Base-by-base conservation (phyloP, 2,797 vertebrate species). In the Uromys caudimaculatus region DNA sequence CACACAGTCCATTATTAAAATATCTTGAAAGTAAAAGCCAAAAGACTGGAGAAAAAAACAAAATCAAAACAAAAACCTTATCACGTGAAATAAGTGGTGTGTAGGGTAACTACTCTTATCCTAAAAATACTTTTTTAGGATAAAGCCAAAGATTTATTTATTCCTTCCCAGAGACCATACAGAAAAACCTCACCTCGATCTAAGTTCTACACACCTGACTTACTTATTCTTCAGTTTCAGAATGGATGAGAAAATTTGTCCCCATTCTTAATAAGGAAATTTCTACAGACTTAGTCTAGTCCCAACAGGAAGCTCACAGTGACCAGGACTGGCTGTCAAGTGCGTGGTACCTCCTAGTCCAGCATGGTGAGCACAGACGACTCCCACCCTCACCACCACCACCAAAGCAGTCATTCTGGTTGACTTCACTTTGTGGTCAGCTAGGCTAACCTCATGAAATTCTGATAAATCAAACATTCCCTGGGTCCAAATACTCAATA, bases 381-480 rank as follows among this genome's bases (percentile, higher is more conserved):
- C 38, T 27, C 9, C 35, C 69, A 6, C 23, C 58, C 58, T 11
- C 32, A 6, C 24, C 24, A 44, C 75, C 6, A 3, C 67, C 94
- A 17, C 38, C 23, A 12, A 56, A 91, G 12, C 9, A 86, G 62
- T 90, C 60, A 32, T 86, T 93, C 73, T 75, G 58, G 35, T 75
- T 93, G 93, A 86, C 27, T 71, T 77, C n/a, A 84, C 86, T 96
- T 95, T 95, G 67, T 91, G 54, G 16, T 89, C 81, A 95, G 95
- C 19, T 54, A 12, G 95, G 35, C 73, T 94, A 96, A 87, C 19
- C 10, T 64, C 29, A 75, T 89, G 54, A 85, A 91, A 78, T 90
- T 93, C 83, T 29, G 14, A 92, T 64, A 17, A 69, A 88, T 50
- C 71, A 90, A 87, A 81, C 89, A 93, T 62, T 79, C 89, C 17